Conservation (phyloP, 1,140 invertebrate species). For the Rhynchophorus ferrugineus region DNA sequence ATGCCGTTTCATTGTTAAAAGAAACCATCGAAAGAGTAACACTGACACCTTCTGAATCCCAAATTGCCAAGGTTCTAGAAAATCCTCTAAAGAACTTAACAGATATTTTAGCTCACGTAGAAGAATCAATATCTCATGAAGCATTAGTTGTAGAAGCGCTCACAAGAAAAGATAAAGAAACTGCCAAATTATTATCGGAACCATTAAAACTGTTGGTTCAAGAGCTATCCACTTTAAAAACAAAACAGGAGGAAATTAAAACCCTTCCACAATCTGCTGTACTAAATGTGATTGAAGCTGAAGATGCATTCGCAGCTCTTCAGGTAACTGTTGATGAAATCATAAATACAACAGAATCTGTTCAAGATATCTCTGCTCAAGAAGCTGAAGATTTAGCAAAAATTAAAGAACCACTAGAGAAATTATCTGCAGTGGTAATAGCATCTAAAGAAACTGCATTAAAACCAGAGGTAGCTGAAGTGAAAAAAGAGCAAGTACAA, state of each 20-base stretch:
- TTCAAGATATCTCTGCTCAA: not conserved
- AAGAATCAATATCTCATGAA: not conserved
- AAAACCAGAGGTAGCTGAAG: constrained; percentile 2
- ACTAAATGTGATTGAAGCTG: not conserved
- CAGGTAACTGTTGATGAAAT: constrained; percentile 1
- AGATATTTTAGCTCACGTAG: not conserved
- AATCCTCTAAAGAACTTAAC: not conserved
- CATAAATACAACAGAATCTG: not conserved
- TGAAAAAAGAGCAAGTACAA: constrained; percentile 1
- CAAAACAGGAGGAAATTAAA: not conserved
- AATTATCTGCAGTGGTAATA: constrained; percentile 7
- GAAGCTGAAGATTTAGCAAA: not conserved
- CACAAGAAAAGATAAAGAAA: not conserved
- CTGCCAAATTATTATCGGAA: not conserved
- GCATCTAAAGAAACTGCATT: constrained; percentile 4
- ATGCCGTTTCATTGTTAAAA: not conserved
- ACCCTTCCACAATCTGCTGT: not conserved
- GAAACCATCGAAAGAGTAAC: not conserved
- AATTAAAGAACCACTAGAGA: constrained; percentile 1
- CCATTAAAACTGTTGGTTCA: not conserved
- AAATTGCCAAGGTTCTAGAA: not conserved
- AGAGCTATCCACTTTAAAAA: not conserved
- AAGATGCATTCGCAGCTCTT: not conserved
- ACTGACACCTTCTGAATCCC: not conserved
- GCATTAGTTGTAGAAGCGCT: not conserved